Evolutionary conservation across 2,888 invertebrate species (phyloP), one percentile per base, ranked within the genome.

Genomic region (Ectemnius continuus): DNA sequence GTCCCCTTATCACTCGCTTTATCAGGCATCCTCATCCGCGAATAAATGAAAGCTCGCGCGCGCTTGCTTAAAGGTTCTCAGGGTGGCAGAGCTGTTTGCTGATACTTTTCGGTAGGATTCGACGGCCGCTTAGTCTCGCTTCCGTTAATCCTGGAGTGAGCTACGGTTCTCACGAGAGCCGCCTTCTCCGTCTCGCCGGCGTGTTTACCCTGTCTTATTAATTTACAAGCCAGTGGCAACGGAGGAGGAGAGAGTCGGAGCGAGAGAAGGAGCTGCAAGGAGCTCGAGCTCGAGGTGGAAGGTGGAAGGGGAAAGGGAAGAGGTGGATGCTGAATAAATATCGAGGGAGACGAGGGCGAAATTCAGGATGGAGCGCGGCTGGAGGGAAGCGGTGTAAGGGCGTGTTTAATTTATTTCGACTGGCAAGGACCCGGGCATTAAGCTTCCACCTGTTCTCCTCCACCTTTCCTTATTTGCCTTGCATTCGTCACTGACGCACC

Each of bases 361-460:
- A 86, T 85, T 85, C 79, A 79, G 78, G 73, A 76, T 76, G 61
- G 70, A 67, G 28, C 67, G 66, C 61, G 60, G 52, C 67, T 28
- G 23, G 52, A 48, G 58, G 52, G 47, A 46, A 23, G 63, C 70
- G 75, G 78, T 78, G 81, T 83, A 84, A 85, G 81, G 80, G 81
- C 75, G 85, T 86, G 85, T 85, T 86, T 86, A 86, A 88, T 88
- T 88, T 87, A 86, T 88, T 88, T 87, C 85, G 78, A 83, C 84
- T 84, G 80, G 76, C 80, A 82, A 78, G 81, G 76, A 81, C 80
- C 81, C 76, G 67, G 79, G 79, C 86, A 84, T 85, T 86, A 85
- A 86, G 84, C 81, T 83, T 85, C 83, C 79, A 79, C 86, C 36
- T 73, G 71, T 73, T 78, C 78, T 74, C 78, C 68, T 70, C 67